phyloP scores from a whole-genome alignment of 2,888 invertebrate species.

The Gandaritis pyraliata region DNA sequence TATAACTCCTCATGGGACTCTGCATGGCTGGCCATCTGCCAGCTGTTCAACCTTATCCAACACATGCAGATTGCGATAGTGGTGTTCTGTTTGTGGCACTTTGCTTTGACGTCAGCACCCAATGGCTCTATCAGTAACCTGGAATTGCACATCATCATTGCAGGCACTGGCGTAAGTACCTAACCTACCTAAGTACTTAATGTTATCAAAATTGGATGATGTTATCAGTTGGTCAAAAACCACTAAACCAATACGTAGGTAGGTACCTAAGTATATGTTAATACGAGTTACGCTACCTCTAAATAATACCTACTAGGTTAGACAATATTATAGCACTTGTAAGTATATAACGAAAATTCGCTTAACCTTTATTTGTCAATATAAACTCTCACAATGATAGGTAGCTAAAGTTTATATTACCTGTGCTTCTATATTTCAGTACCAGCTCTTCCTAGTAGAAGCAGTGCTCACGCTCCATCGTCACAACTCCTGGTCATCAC shows the following conservation, averaged over 20 bases:
- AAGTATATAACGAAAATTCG: too few species aligned
- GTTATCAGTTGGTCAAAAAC: too few species aligned
- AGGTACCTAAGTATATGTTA: too few species aligned
- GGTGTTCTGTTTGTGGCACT: constrained; percentile 75
- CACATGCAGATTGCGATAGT: constrained; percentile 79
- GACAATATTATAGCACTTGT: too few species aligned
- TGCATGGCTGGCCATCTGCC: constrained; percentile 75
- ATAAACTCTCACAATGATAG: too few species aligned
- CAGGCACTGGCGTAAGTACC: constrained; percentile 79
- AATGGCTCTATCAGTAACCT: constrained; percentile 73
- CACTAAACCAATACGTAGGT: too few species aligned
- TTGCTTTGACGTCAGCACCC: constrained; percentile 68
- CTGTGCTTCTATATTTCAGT: constrained; percentile 71
- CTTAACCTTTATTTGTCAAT: too few species aligned
- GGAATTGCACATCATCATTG: constrained; percentile 77
- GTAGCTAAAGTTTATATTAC: too few species aligned
- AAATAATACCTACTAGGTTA: too few species aligned
- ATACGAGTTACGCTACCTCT: too few species aligned
- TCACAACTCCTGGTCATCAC: constrained; percentile 79
- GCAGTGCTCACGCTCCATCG: constrained; percentile 75
- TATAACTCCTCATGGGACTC: constrained; percentile 70
- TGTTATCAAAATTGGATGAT: too few species aligned
- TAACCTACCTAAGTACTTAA: not conserved
- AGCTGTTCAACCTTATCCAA: constrained; percentile 73
- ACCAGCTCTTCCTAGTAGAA: constrained; percentile 80